Percentiles rank a stretch among this genome's conserved stretches.
phyloP scores from a whole-genome alignment of 2,888 invertebrate species.

The Drosophila meridiana region DNA sequence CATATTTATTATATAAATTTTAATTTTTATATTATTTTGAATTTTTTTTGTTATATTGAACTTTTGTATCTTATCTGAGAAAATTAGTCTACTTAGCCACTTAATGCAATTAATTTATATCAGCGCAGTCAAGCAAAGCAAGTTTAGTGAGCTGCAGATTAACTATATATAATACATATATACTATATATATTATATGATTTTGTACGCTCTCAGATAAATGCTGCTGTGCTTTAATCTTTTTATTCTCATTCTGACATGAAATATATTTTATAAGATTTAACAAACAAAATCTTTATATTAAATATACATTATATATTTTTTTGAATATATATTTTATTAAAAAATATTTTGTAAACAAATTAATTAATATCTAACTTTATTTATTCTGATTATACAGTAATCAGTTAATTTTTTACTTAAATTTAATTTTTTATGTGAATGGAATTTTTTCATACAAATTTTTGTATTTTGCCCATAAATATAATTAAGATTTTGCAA shows the following conservation, averaged over 20 bases:
- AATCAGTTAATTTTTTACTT: too few species aligned
- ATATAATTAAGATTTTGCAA: too few species aligned
- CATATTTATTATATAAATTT: not conserved
- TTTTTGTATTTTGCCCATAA: too few species aligned
- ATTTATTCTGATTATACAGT: too few species aligned
- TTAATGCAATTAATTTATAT: constrained; percentile 1
- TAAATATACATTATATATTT: not conserved
- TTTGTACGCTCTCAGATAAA: not conserved
- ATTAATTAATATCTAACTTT: too few species aligned
- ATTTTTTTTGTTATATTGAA: not conserved
- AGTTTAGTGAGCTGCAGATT: not conserved
- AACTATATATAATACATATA: not conserved
- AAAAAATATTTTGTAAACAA: too few species aligned
- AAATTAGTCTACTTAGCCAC: not conserved
- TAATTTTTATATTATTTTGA: not conserved
- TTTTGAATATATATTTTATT: not conserved
- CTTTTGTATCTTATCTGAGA: constrained; percentile 10
- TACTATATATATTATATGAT: not conserved
- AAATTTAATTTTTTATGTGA: too few species aligned
- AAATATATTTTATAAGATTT: not conserved
- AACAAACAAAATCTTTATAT: too few species aligned
- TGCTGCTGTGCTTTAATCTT: not conserved
- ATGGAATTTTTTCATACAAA: too few species aligned
- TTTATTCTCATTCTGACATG: not conserved
- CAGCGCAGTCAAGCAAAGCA: not conserved